Conservation (phyloP, 23 tunicate genomes). For the Ascidia mentula region DNA sequence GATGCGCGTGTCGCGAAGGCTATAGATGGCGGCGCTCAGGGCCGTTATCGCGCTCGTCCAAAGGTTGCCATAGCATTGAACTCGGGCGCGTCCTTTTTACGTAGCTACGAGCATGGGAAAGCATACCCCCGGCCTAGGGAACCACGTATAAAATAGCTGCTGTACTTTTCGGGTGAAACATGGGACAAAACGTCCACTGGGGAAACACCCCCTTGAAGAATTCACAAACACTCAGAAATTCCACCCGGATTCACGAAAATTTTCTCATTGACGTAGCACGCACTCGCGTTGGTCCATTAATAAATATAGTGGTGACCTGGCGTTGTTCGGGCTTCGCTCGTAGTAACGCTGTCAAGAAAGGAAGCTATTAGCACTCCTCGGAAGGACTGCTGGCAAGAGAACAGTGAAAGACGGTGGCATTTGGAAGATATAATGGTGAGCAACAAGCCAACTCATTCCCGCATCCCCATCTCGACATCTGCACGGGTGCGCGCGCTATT, state of each 20-base stretch:
- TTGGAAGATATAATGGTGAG: neutral
- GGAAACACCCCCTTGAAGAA: too few species aligned
- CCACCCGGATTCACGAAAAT: too few species aligned
- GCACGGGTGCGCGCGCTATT: neutral
- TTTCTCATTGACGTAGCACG: too few species aligned
- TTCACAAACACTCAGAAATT: too few species aligned
- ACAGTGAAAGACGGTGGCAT: constrained; percentile 10
- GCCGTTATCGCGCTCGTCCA: neutral
- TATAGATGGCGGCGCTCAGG: neutral
- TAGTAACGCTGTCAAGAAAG: neutral
- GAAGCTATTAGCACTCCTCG: neutral
- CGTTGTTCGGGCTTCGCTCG: neutral
- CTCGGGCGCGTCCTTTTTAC: neutral
- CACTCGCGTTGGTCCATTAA: too few species aligned
- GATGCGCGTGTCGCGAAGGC: neutral
- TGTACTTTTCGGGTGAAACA: too few species aligned
- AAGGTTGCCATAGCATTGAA: constrained; percentile 2
- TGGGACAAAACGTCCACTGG: too few species aligned
- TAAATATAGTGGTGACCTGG: neutral
- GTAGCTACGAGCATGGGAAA: neutral
- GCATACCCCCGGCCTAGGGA: too few species aligned
- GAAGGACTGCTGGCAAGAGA: constrained; percentile 1
- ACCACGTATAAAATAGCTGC: too few species aligned
- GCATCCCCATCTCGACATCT: neutral
- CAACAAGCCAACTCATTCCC: neutral